Evolutionary conservation across 2,113 vertebrate species (phyloP), one percentile per base, ranked within the genome.

Genomic region (Anseranas semipalmata): DNA sequence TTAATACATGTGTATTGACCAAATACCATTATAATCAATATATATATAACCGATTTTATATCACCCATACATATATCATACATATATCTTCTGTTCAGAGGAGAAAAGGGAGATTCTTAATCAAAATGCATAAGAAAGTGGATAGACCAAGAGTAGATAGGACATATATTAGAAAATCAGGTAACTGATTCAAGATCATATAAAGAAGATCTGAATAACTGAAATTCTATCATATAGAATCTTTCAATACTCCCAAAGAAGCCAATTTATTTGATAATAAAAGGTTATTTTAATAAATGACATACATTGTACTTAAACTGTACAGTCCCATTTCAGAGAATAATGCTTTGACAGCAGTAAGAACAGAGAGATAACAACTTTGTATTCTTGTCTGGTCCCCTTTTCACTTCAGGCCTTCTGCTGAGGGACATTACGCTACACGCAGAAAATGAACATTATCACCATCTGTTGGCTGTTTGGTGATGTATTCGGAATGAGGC

Each of bases 401-500:
- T 35, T 68, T 95, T 95, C 76, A 93, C 92, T 92, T 84, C 89
- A 88, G 82, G 25, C 84, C 89, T 94, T 95, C 91, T 88, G 81
- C 70, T 95, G 77, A 85, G 62, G 91, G 74, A 92, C 56, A 48
- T 72, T 92, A 62, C 17, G 7, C 55, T 62, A 65, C 0, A 0
- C 0, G 3, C 46, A 89, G 91, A 83, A 95, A 97, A 95, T 91
- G 74, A 89, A 66, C 67, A 90, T 97, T 78, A 92, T 96, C 76
- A 96, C 85, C 89, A 92, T 94, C 95, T 97, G 87, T 96, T 97
- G 95, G 83, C 63, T 96, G 85, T 85, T 95, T 71, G 81, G 76
- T 96, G 87, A 65, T 60, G 82, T 95, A 93, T 93, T 62, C 6
- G 1, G 90, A 94, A 92, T 83, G 56, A 87, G 87, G 71, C 52